Conservation (phyloP, 2,888 invertebrate species). For the Xestobium rufovillosum region DNA sequence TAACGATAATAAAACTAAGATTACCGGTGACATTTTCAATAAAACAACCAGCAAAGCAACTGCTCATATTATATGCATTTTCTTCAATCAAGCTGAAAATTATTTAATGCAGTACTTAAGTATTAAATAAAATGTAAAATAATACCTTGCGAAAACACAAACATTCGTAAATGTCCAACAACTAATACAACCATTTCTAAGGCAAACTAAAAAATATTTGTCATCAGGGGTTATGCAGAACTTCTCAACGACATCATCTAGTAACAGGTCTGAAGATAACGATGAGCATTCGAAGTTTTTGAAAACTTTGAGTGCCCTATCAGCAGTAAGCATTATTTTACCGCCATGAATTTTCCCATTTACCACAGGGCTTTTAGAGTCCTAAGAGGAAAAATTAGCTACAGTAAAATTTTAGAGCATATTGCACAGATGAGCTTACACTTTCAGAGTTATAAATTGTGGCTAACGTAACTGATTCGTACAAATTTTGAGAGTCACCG, state of each 20-base stretch:
- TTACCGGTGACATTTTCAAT: too few species aligned
- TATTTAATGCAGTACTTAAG: too few species aligned
- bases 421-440: too few species aligned
- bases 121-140: too few species aligned
- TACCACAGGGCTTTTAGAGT: slow-evolving; percentile 12
- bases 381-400: too few species aligned
- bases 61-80: too few species aligned
- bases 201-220: slow-evolving; percentile 21
- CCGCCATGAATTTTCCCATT: slow-evolving; percentile 15
- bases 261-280: slow-evolving; percentile 16
- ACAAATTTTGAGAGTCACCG: slow-evolving; percentile 42
- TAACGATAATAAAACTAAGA: too few species aligned
- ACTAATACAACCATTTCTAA: slow-evolving; percentile 25
- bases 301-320: slow-evolving; percentile 22
- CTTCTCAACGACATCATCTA: slow-evolving; percentile 20
- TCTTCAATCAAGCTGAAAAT: too few species aligned
- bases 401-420: too few species aligned
- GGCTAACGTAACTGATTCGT: slow-evolving; percentile 46
- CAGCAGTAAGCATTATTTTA: slow-evolving; percentile 20
- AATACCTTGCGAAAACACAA: too few species aligned
- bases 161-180: too few species aligned
- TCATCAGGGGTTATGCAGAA: slow-evolving; percentile 21
- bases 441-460: slow-evolving; percentile 28
- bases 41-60: too few species aligned
- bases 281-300: slow-evolving; percentile 18